phyloP scores from a whole-genome alignment of 1,140 invertebrate genomes.

The Chymomyza costata region DNA sequence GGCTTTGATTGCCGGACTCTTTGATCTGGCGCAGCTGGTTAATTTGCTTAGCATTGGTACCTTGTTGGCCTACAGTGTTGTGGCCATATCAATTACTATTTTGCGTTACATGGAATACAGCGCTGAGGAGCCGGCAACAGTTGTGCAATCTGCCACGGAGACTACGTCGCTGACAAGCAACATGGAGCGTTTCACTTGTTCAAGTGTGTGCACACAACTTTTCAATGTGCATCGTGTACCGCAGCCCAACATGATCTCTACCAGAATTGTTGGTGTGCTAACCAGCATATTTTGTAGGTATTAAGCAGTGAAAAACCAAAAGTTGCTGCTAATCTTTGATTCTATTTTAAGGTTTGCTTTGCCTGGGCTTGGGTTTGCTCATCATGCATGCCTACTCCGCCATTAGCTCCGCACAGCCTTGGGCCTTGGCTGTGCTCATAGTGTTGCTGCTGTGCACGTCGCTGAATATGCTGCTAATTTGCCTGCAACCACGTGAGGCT shows the following conservation, averaged over 20 bases:
- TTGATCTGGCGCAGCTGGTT: conserved; percentile 91
- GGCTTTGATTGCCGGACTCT: conserved; percentile 90
- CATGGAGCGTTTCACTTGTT: conserved; percentile 38
- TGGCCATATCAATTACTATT: conserved; percentile 91
- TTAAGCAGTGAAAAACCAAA: not conserved
- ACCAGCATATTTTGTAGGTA: conserved; percentile 54
- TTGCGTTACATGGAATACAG: conserved; percentile 77
- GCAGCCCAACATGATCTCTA: conserved; percentile 51
- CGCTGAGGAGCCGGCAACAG: conserved; percentile 17
- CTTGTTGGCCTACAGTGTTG: conserved; percentile 92
- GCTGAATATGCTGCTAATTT: conserved; percentile 49
- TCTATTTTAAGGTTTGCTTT: conserved; percentile 44
- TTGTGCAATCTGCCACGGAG: conserved; percentile 25
- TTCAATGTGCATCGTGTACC: conserved; percentile 49
- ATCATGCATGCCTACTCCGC: conserved; percentile 56
- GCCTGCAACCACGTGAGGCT: conserved; percentile 55
- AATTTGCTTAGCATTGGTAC: conserved; percentile 98
- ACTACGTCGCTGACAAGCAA: conserved; percentile 47
- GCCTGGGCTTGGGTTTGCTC: conserved; percentile 51
- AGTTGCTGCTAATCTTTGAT: not conserved
- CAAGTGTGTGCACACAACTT: conserved; percentile 43
- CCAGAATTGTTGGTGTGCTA: conserved; percentile 52
- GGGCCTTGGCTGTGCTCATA: conserved; percentile 48
- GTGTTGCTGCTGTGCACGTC: conserved; percentile 45
- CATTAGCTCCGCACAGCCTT: conserved; percentile 36